phyloP scores from a whole-genome alignment of 2,113 vertebrate species.

The Trichomycterus rosablanca region DNA sequence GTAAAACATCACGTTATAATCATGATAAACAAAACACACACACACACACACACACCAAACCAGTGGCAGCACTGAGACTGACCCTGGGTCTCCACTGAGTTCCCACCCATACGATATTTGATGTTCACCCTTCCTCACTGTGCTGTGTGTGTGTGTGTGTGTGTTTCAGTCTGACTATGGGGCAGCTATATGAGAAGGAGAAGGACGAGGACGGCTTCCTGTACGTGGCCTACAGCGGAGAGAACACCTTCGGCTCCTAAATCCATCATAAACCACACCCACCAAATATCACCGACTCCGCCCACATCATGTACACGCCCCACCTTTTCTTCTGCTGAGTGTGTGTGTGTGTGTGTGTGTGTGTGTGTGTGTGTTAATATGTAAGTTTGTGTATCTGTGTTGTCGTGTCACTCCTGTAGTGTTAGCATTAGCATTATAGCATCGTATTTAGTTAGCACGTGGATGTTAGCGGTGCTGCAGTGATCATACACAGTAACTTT shows the following conservation, averaged over 20 bases:
- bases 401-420: neutral
- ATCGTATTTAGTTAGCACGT: too few relatives aligned
- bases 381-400: slow-evolving; percentile 41
- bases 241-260: slow-evolving; percentile 90
- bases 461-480: slow-evolving; percentile 50
- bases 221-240: slow-evolving; percentile 96
- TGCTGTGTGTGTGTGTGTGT: slow-evolving; percentile 29
- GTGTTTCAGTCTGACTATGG: slow-evolving; percentile 87
- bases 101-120: too few relatives aligned
- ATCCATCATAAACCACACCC: slow-evolving; percentile 29
- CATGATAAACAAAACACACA: too few relatives aligned
- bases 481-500: slow-evolving; percentile 43
- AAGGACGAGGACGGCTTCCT: slow-evolving; percentile 96
- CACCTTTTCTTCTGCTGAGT: slow-evolving; percentile 27
- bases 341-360: too few relatives aligned
- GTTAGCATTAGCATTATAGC: neutral
- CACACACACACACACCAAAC: too few relatives aligned
- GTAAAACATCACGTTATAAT: too few relatives aligned
- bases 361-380: slow-evolving; percentile 38
- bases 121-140: too few relatives aligned
- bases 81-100: too few relatives aligned
- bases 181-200: slow-evolving; percentile 96
- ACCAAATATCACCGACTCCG: slow-evolving; percentile 22
- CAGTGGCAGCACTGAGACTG: too few relatives aligned
- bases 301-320: slow-evolving; percentile 9